Conservation (phyloP, 2,888 invertebrate species). For the Chrysodeixis includens region DNA sequence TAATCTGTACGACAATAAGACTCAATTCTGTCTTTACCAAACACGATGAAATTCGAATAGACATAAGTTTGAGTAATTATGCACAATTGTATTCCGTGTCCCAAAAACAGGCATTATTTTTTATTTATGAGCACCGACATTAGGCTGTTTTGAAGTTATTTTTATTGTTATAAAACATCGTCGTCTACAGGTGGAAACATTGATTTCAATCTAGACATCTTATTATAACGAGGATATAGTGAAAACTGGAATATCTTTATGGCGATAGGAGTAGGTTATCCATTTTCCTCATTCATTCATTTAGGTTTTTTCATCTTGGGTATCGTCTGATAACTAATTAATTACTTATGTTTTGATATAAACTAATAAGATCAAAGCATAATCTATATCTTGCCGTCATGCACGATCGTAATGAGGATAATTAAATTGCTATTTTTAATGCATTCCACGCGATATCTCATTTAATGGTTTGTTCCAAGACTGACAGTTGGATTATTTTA, state of each 20-base stretch:
- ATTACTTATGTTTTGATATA: neutral
- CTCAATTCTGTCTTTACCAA: conserved; percentile 52
- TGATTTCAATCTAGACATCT: neutral
- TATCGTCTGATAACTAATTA: neutral
- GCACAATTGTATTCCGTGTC: conserved; percentile 80
- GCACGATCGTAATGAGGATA: neutral
- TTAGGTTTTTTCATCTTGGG: neutral
- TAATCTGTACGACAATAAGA: conserved; percentile 63
- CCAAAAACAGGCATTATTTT: conserved; percentile 68
- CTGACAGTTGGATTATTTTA: too few relatives aligned
- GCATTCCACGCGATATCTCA: too few relatives aligned
- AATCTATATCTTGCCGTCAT: neutral
- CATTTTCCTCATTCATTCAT: too few relatives aligned
- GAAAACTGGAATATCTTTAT: neutral
- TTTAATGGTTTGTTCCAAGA: too few relatives aligned
- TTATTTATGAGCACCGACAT: conserved; percentile 62
- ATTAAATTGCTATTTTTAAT: neutral
- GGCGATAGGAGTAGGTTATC: too few relatives aligned
- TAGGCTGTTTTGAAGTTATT: neutral
- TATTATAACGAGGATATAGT: neutral
- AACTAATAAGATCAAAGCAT: neutral
- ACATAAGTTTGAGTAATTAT: conserved; percentile 85
- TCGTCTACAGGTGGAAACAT: conserved; percentile 2
- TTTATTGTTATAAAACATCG: neutral
- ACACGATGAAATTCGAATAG: conserved; percentile 62